Conservation (phyloP, 2,888 invertebrate species). For the Notodonta dromedarius region DNA sequence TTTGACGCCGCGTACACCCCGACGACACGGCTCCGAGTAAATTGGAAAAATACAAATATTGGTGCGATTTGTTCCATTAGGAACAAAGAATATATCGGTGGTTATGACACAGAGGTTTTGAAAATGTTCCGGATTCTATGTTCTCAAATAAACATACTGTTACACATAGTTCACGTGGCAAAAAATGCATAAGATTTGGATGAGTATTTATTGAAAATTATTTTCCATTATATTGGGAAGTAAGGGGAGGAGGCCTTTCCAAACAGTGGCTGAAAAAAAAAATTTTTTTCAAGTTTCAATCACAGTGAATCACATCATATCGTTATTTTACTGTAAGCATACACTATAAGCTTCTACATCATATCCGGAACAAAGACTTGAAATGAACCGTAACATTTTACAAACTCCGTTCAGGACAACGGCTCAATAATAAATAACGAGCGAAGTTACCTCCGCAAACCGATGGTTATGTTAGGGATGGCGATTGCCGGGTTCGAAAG, state of each 20-base stretch:
- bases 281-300: too few relatives aligned
- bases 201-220: too few relatives aligned
- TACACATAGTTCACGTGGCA: too few relatives aligned
- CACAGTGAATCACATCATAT: too few relatives aligned
- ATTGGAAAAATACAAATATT: conserved; percentile 50
- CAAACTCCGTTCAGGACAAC: conserved; percentile 40
- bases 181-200: too few relatives aligned
- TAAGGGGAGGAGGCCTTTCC: too few relatives aligned
- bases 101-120: not conserved
- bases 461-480: conserved; percentile 39
- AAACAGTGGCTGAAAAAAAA: too few relatives aligned
- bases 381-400: conserved; percentile 27
- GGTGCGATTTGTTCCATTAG: conserved; percentile 17
- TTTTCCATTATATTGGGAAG: too few relatives aligned
- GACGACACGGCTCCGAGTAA: conserved; percentile 54
- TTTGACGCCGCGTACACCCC: conserved; percentile 67
- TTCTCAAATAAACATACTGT: too few relatives aligned
- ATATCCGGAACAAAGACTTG: conserved; percentile 24
- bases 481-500: conserved; percentile 19
- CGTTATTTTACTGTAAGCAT: too few relatives aligned
- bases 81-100: not conserved
- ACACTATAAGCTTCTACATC: conserved; percentile 9
- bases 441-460: conserved; percentile 48
- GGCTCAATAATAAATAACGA: conserved; percentile 59
- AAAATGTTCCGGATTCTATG: too few relatives aligned